Conservation (phyloP, 2,888 invertebrate species). For the Pachycephus smyrnensis region DNA sequence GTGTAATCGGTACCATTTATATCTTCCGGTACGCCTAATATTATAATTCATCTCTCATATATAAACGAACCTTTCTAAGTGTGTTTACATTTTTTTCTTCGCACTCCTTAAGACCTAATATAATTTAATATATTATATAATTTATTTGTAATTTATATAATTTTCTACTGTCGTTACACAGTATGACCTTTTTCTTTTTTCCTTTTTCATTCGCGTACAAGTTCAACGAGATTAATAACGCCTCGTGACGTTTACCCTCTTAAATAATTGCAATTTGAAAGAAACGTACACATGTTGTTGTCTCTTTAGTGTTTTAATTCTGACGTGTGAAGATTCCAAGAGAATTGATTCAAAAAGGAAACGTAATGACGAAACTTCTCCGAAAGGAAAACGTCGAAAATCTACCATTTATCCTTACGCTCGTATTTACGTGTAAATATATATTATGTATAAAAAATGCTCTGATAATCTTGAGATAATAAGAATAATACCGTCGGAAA, state of each 20-base stretch:
- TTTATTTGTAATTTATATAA: constrained; percentile 24
- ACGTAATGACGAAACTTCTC: neutral
- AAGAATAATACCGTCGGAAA: neutral
- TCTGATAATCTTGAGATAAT: neutral
- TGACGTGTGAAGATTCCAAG: neutral
- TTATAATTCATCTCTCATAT: neutral
- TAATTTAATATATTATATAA: constrained; percentile 21
- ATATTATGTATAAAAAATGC: neutral
- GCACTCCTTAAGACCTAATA: constrained; percentile 34
- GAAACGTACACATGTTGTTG: neutral
- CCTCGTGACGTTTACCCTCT: neutral
- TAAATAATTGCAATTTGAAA: neutral
- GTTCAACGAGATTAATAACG: neutral
- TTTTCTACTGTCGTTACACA: constrained; percentile 13
- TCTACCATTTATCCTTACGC: neutral
- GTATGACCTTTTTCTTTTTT: neutral
- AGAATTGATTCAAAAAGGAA: neutral
- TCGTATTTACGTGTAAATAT: neutral
- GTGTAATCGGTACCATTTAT: constrained; percentile 8
- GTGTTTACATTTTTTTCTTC: constrained; percentile 30
- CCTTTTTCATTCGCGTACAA: neutral
- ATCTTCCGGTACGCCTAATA: constrained; percentile 19
- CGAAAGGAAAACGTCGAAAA: neutral
- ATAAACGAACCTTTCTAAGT: neutral
- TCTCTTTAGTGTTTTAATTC: neutral